A percentile compares a stretch with the other conserved stretches of the same genome.
Conservation (phyloP, 2,797 vertebrate genomes). For the Sardinella longiceps region DNA sequence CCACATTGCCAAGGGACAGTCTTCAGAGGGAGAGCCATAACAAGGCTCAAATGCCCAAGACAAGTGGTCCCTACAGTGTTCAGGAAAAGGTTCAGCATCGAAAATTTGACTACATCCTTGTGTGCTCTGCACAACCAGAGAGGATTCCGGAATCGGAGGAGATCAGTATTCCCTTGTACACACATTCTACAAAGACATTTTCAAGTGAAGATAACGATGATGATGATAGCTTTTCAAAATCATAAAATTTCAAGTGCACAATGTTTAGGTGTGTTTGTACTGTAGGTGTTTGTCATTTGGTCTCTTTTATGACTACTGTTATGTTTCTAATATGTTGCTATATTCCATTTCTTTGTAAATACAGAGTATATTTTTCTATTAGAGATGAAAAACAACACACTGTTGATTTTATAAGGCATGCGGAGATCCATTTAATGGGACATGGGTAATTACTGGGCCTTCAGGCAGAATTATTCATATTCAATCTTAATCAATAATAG, state of each 20-base stretch:
- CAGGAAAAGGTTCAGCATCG: conserved; percentile 92
- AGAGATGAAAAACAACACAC: conserved; percentile 47
- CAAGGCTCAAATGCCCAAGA: conserved; percentile 87
- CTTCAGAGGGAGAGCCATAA: conserved; percentile 88
- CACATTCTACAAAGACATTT: conserved; percentile 74
- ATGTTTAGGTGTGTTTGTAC: conserved; percentile 65
- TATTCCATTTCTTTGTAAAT: conserved; percentile 81
- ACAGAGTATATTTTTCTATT: conserved; percentile 81
- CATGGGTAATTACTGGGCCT: conserved; percentile 58
- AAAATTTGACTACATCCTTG: conserved; percentile 90
- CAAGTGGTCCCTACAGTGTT: conserved; percentile 87
- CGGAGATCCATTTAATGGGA: conserved; percentile 68
- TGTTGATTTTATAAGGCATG: conserved; percentile 74
- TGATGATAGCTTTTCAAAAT: conserved; percentile 31
- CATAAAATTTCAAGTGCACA: conserved; percentile 1
- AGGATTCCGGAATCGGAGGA: conserved; percentile 90
- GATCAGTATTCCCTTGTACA: conserved; percentile 85
- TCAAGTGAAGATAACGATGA: conserved; percentile 16
- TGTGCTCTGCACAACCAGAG: conserved; percentile 86
- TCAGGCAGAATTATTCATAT: conserved; percentile 39
- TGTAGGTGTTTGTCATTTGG: conserved; percentile 61
- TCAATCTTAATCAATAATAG: conserved; percentile 20
- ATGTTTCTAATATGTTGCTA: conserved; percentile 78
- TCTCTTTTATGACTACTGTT: conserved; percentile 73
- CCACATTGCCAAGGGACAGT: conserved; percentile 86